Conservation (phyloP, 1,140 invertebrate genomes). For the Anastrepha ludens region DNA sequence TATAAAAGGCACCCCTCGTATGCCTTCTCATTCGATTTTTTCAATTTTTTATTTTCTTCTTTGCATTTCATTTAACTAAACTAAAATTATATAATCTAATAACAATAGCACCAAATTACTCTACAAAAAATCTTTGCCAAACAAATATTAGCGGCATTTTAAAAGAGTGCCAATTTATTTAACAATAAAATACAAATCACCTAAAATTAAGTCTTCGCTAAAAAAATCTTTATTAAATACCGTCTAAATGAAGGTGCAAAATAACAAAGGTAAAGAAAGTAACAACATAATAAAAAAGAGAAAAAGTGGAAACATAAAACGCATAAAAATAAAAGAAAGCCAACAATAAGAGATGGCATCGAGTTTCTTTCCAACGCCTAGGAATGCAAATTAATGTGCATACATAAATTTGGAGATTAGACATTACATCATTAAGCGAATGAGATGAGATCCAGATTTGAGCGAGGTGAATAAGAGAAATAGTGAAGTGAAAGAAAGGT, state of each 20-base stretch:
- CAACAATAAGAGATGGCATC: not conserved
- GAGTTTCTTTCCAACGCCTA: not conserved
- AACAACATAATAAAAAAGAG: not conserved
- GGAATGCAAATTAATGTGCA: slow-evolving; percentile 5
- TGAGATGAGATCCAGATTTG: not conserved
- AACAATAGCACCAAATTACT: too few relatives aligned
- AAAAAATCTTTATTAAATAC: not conserved
- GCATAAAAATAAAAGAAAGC: slow-evolving; percentile 33
- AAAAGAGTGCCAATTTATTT: not conserved
- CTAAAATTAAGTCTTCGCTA: not conserved
- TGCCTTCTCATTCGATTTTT: too few relatives aligned
- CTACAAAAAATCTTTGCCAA: too few relatives aligned
- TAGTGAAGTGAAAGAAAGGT: not conserved
- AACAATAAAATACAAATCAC: not conserved
- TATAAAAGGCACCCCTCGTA: too few relatives aligned
- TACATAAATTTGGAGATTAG: slow-evolving; percentile 37
- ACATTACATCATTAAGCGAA: not conserved
- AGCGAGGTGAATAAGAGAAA: not conserved
- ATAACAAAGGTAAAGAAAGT: not conserved
- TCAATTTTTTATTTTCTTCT: too few relatives aligned
- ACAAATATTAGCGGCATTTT: too few relatives aligned
- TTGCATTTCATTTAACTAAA: too few relatives aligned
- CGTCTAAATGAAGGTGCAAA: not conserved
- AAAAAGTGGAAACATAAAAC: not conserved
- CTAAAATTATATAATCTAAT: too few relatives aligned